These are phyloP conservation scores for Melanerpes aurifrons DNA, from an alignment of 2,113 vertebrate species.

Conservation along the genomic window DNA sequence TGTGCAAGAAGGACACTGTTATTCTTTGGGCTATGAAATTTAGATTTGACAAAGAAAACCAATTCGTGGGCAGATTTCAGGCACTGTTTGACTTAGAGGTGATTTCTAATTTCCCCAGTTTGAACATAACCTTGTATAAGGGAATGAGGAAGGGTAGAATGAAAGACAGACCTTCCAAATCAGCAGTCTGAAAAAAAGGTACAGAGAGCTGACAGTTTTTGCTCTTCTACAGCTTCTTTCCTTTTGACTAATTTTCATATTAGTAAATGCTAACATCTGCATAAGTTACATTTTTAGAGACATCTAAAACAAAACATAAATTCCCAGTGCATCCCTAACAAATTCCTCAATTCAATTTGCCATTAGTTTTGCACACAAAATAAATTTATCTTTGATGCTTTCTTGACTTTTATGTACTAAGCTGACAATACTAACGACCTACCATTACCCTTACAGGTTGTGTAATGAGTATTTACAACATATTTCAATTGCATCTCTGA, in stretches of 20 bases:
- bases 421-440: background rate
- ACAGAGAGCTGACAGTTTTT: background rate
- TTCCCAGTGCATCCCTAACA: background rate
- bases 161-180: constrained; percentile 2
- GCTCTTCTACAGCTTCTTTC: background rate
- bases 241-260: background rate
- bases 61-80: constrained; percentile 87
- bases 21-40: constrained; percentile 97
- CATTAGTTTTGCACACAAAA: background rate
- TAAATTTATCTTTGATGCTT: background rate
- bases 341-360: background rate
- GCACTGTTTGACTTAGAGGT: constrained; percentile 85
- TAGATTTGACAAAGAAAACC: constrained; percentile 88
- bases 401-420: background rate
- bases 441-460: background rate
- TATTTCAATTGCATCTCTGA: background rate
- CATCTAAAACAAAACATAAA: background rate
- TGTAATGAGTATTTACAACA: background rate
- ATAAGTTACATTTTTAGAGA: background rate
- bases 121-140: constrained; percentile 90
- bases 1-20: constrained; percentile 86
- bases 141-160: constrained; percentile 79
- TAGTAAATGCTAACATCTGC: background rate
- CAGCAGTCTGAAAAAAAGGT: background rate
- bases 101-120: constrained; percentile 87